Conservation (phyloP, 2,888 invertebrate species). For the Diaperis boleti region DNA sequence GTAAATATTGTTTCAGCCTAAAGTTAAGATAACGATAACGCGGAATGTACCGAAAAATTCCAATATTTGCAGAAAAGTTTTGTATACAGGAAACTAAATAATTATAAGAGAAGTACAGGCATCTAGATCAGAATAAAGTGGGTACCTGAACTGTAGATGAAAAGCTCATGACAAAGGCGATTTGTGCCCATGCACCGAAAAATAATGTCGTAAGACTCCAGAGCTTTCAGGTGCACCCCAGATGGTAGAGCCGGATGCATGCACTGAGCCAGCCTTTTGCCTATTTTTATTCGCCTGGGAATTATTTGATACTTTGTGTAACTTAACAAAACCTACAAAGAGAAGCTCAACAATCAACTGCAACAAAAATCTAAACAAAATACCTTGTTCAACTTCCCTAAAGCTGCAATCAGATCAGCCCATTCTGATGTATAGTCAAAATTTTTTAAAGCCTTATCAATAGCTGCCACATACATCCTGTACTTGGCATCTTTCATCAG, state of each 20-base stretch:
- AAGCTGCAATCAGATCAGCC: conserved; percentile 92
- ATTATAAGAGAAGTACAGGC: no score
- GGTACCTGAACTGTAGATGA: conserved; percentile 82
- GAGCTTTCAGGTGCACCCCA: conserved; percentile 90
- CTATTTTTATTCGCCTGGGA: conserved; percentile 87
- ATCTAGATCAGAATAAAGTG: no score
- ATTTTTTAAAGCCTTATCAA: conserved; percentile 89
- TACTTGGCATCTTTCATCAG: conserved; percentile 86
- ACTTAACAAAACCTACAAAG: conserved; percentile 77
- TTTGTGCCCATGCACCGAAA: conserved; percentile 90
- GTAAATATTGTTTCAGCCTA: no score
- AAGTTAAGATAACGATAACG: no score
- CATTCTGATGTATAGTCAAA: conserved; percentile 96
- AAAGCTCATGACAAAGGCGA: conserved; percentile 82
- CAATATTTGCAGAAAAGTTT: no score
- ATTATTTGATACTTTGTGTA: conserved; percentile 88
- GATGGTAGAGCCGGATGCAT: conserved; percentile 93
- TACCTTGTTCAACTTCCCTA: conserved; percentile 92
- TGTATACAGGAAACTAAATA: no score
- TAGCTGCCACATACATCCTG: conserved; percentile 81
- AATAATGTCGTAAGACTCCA: conserved; percentile 92
- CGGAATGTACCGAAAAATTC: no score
- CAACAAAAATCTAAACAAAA: no score
- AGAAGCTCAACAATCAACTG: conserved; percentile 3
- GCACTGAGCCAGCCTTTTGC: conserved; percentile 92